A percentile compares a stretch with the other conserved stretches of the same genome.
These are phyloP conservation scores for Engystomops pustulosus DNA, from an alignment of 2,113 vertebrate species.

Conservation along the genomic window DNA sequence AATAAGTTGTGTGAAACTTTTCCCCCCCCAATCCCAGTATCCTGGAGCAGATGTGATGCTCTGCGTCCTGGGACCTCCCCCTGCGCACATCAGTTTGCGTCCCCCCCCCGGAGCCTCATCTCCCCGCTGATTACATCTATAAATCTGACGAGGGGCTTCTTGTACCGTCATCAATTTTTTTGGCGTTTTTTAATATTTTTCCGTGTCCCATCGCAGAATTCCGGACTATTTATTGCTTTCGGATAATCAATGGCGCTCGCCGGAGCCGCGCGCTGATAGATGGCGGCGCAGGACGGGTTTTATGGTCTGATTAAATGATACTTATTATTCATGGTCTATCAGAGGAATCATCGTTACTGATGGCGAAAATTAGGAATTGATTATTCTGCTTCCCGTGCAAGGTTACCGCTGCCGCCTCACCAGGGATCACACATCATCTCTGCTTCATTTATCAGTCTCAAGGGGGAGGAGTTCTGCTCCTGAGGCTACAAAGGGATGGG, in stretches of 20 bases:
- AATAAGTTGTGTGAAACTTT: too few species aligned
- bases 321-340: slow-evolving; percentile 43
- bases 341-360: slow-evolving; percentile 13
- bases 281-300: neutral
- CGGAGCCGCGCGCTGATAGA: neutral
- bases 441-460: neutral
- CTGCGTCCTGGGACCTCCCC: too few species aligned
- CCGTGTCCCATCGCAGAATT: slow-evolving; percentile 14
- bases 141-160: slow-evolving; percentile 22
- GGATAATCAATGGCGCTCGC: slow-evolving; percentile 21
- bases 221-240: slow-evolving; percentile 11
- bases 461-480: neutral
- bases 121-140: slow-evolving; percentile 9
- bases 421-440: neutral
- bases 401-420: neutral
- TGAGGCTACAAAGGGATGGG: neutral
- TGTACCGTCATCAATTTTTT: slow-evolving; percentile 22
- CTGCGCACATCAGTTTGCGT: neutral
- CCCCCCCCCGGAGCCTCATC: neutral
- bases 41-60: too few species aligned
- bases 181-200: slow-evolving; percentile 21
- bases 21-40: too few species aligned
- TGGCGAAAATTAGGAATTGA: slow-evolving; percentile 49
- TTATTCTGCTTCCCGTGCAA: neutral
- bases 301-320: neutral